Conservation (phyloP, 2,113 vertebrate species). For the Chroicocephalus ridibundus region DNA sequence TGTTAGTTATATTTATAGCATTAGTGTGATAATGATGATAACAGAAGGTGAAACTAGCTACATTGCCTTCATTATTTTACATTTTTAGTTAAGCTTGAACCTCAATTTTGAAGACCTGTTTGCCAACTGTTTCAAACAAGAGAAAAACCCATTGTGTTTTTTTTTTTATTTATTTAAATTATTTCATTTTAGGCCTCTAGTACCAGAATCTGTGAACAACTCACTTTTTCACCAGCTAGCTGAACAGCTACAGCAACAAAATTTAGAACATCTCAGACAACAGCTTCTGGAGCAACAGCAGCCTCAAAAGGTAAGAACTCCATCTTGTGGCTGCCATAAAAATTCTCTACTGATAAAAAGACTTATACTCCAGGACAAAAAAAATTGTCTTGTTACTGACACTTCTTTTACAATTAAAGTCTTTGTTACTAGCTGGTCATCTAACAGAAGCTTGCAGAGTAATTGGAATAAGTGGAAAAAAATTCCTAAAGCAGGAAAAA, state of each 20-base stretch:
- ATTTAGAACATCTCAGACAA: conserved; percentile 95
- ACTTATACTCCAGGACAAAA: not conserved
- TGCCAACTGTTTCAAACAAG: not conserved
- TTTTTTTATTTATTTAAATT: not conserved
- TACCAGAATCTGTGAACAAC: conserved; percentile 95
- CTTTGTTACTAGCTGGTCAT: not conserved
- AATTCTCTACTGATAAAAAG: not conserved
- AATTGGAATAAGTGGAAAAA: not conserved
- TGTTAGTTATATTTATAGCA: not conserved
- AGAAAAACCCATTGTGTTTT: not conserved
- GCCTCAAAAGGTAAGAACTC: conserved; percentile 82
- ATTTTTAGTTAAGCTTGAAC: not conserved
- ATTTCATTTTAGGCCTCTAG: conserved; percentile 84
- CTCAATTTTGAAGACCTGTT: not conserved
- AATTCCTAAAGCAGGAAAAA: not conserved
- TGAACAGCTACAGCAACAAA: conserved; percentile 96
- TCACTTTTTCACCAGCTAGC: conserved; percentile 97
- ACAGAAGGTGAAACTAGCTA: not conserved
- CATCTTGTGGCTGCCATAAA: conserved; percentile 52
- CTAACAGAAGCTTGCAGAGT: not conserved
- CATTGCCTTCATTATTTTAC: not conserved
- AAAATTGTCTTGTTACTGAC: not conserved
- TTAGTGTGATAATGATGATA: not conserved
- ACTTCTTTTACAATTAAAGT: not conserved
- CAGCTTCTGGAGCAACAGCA: conserved; percentile 89